A percentile compares a stretch with the other conserved stretches of the same genome.
Evolutionary conservation across 2,888 invertebrate genomes (phyloP).

Genomic region (Antheraea yamamai): DNA sequence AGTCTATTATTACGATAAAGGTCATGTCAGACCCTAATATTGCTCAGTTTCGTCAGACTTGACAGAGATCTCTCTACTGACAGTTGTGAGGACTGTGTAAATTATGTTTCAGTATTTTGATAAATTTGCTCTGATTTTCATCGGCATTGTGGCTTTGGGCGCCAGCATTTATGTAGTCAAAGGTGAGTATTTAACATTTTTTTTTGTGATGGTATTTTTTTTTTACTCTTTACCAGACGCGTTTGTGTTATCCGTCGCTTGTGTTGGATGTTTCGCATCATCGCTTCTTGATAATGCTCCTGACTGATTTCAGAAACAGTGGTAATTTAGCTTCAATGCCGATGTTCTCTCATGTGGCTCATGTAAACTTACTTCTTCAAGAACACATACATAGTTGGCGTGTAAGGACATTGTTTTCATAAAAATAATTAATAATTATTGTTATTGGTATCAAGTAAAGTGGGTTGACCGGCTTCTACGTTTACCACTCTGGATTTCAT

Average conservation of each 20-base stretch:
- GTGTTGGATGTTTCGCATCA: background rate
- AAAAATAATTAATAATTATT: too few species aligned
- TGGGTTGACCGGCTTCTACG: too few species aligned
- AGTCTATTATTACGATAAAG: slow-evolving; percentile 50
- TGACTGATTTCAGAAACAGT: too few species aligned
- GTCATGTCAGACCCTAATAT: slow-evolving; percentile 48
- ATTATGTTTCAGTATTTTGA: slow-evolving; percentile 34
- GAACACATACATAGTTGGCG: too few species aligned
- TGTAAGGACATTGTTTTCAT: too few species aligned
- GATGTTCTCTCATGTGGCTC: too few species aligned
- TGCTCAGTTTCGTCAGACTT: slow-evolving; percentile 36
- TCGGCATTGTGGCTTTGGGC: slow-evolving; percentile 42
- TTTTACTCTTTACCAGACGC: background rate
- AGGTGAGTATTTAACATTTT: slow-evolving; percentile 46
- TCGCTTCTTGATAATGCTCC: too few species aligned
- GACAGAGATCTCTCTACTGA: slow-evolving; percentile 27
- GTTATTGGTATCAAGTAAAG: too few species aligned
- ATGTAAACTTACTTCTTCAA: too few species aligned
- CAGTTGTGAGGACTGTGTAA: slow-evolving; percentile 33
- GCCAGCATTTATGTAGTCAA: slow-evolving; percentile 56
- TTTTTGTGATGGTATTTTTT: background rate
- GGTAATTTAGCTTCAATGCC: too few species aligned
- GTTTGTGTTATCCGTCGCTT: background rate
- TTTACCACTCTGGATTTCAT: too few species aligned
- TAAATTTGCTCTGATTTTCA: slow-evolving; percentile 41